Percentiles rank a stretch among this genome's conserved stretches.
Conservation (phyloP, 2,888 invertebrate genomes). For the Zonitis immaculata region DNA sequence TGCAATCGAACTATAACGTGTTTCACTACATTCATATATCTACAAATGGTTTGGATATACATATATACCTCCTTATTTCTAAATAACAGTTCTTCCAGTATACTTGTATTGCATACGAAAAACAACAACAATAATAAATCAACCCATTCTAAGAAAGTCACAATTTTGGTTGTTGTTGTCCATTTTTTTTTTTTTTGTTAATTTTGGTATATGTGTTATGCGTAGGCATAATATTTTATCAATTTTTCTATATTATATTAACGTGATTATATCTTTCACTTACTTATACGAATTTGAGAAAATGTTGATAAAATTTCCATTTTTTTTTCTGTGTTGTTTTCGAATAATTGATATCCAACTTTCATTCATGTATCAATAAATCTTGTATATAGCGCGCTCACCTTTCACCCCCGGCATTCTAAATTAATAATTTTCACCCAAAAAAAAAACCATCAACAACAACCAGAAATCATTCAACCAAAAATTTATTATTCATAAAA, state of each 20-base stretch:
- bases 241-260: too few relatives aligned
- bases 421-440: background rate
- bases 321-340: background rate
- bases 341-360: background rate
- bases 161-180: too few relatives aligned
- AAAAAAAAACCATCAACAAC: background rate
- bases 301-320: background rate
- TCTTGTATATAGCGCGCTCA: background rate
- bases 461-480: too few relatives aligned
- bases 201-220: background rate
- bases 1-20: background rate
- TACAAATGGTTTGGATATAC: background rate
- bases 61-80: slow-evolving; percentile 4
- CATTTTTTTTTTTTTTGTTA: too few relatives aligned
- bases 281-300: background rate
- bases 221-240: background rate
- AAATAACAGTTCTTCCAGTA: slow-evolving; percentile 2
- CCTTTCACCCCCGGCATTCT: background rate
- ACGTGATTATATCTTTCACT: background rate
- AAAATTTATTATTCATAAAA: too few relatives aligned
- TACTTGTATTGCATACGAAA: slow-evolving; percentile 2
- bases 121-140: background rate
- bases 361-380: background rate
- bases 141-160: slow-evolving; percentile 4
- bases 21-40: slow-evolving; percentile 3